Conservation (phyloP, 1,140 invertebrate species). For the Eueides isabella region DNA sequence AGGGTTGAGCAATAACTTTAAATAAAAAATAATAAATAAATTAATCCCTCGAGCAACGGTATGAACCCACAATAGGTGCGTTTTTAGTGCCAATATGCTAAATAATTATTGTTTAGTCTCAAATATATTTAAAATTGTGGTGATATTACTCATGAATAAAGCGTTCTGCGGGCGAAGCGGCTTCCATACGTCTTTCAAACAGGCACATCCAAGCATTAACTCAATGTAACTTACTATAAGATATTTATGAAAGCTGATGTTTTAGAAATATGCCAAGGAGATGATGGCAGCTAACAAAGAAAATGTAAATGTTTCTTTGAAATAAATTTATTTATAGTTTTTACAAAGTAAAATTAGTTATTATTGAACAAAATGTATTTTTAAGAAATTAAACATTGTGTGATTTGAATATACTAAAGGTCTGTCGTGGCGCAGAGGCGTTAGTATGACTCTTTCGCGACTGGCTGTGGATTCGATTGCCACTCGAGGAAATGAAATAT, state of each 20-base stretch:
- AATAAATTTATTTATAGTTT: too few relatives aligned
- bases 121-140: neutral
- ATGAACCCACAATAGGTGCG: neutral
- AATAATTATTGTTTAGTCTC: neutral
- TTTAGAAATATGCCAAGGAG: conserved; percentile 7
- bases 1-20: too few relatives aligned
- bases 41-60: too few relatives aligned
- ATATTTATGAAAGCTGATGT: conserved; percentile 11
- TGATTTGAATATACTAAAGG: too few relatives aligned
- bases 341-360: too few relatives aligned
- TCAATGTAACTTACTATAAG: neutral
- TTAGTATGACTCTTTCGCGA: too few relatives aligned
- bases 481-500: too few relatives aligned
- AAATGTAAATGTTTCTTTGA: neutral
- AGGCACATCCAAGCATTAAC: conserved; percentile 7
- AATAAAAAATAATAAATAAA: too few relatives aligned
- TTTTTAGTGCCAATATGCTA: neutral
- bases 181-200: conserved; percentile 12
- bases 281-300: neutral
- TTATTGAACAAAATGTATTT: too few relatives aligned
- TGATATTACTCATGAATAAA: neutral
- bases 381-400: too few relatives aligned
- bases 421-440: too few relatives aligned
- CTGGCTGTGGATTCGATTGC: too few relatives aligned
- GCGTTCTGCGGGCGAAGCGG: conserved; percentile 1